A percentile compares a stretch with the other conserved stretches of the same genome.
Conservation (phyloP, 64 coral and sea anemone species). For the Montipora sp. region DNA sequence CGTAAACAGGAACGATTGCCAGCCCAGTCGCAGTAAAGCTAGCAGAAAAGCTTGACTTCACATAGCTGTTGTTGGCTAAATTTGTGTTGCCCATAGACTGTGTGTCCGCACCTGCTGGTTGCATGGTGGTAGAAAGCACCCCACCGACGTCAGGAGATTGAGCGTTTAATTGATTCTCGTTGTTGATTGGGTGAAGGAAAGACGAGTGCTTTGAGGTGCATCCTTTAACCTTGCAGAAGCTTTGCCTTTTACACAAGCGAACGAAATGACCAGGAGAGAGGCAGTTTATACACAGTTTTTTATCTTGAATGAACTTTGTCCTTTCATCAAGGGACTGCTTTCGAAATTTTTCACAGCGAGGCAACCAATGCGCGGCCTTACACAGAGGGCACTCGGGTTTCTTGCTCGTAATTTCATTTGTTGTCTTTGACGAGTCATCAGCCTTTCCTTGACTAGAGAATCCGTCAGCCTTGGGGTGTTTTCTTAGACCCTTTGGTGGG, state of each 20-base stretch:
- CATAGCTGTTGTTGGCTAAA: background rate
- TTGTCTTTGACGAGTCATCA: background rate
- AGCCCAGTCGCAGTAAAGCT: background rate
- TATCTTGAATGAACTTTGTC: slow-evolving; percentile 19
- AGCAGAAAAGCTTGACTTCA: background rate
- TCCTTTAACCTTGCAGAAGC: slow-evolving; percentile 13
- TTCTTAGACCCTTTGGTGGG: slow-evolving; percentile 31
- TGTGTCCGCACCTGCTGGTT: background rate
- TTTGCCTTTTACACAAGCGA: slow-evolving; percentile 8
- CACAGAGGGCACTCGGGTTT: background rate
- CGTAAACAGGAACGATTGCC: background rate
- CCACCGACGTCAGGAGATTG: background rate
- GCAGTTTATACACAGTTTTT: slow-evolving; percentile 46
- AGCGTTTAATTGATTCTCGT: background rate
- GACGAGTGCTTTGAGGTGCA: slow-evolving; percentile 18
- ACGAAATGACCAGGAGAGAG: slow-evolving; percentile 15
- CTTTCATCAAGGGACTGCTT: slow-evolving; percentile 13
- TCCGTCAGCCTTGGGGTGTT: background rate
- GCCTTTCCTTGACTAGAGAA: slow-evolving; percentile 3
- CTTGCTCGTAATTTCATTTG: background rate
- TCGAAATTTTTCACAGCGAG: slow-evolving; percentile 36
- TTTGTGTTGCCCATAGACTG: background rate
- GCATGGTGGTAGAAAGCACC: background rate
- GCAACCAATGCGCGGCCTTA: slow-evolving; percentile 1
- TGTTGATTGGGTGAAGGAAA: slow-evolving; percentile 24